Conservation (phyloP, 2,797 vertebrate species). For the Anguilla obscura region DNA sequence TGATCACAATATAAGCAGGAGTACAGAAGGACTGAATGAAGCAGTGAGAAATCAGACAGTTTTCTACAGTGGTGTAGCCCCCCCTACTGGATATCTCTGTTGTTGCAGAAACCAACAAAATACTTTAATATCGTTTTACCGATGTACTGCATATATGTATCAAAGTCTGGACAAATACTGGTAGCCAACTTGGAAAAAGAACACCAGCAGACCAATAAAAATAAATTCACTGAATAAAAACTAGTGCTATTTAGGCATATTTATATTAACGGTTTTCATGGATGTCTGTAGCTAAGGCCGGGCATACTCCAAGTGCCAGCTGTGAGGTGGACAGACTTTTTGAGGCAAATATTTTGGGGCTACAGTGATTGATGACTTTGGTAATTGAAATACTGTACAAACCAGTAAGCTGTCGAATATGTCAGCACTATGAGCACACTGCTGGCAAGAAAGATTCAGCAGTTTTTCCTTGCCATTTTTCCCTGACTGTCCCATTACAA, state of each 20-base stretch:
- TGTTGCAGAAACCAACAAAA: background rate
- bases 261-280: background rate
- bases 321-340: background rate
- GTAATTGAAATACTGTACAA: background rate
- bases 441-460: background rate
- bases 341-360: background rate
- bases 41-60: background rate
- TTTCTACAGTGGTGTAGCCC: background rate
- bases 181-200: background rate
- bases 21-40: background rate
- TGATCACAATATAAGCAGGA: background rate
- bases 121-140: too few species aligned
- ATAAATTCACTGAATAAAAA: background rate
- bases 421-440: background rate
- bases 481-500: background rate
- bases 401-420: background rate
- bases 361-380: background rate
- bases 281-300: background rate
- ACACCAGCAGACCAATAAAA: conserved; percentile 14
- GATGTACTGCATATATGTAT: too few species aligned
- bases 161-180: background rate
- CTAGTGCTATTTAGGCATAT: too few species aligned
- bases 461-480: background rate
- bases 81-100: conserved; percentile 3
- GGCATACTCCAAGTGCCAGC: background rate